Evolutionary conservation across 30 jellyfish, hydroid and myxozoan genomes (phyloP).

Genomic region (Chironex yamaguchii): DNA sequence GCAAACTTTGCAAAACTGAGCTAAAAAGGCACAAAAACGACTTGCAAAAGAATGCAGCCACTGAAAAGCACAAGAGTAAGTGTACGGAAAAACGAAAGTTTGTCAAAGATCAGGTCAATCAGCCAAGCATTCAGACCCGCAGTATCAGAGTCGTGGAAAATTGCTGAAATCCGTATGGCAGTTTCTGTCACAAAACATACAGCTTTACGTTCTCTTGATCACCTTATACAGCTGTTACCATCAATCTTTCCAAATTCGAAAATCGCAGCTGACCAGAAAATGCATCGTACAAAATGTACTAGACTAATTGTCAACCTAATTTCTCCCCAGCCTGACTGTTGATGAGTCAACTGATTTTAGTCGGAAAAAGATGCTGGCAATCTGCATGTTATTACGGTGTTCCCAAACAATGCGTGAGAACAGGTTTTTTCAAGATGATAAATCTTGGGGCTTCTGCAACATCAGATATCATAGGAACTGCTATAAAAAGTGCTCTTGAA

Average conservation of each 20-base stretch:
- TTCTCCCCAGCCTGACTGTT: slow-evolving; percentile 5
- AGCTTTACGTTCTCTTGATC: not conserved
- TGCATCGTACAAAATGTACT: slow-evolving; percentile 10
- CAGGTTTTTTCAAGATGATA: slow-evolving; percentile 13
- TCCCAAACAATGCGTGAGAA: slow-evolving; percentile 8
- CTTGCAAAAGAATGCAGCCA: not conserved
- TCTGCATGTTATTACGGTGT: slow-evolving; percentile 18
- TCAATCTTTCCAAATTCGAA: slow-evolving; percentile 1
- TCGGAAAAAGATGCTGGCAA: not conserved
- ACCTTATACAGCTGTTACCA: slow-evolving; percentile 1
- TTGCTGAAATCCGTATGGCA: not conserved
- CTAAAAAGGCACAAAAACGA: slow-evolving; percentile 9
- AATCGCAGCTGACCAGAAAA: not conserved
- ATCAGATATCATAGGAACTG: slow-evolving; percentile 9
- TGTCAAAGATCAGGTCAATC: slow-evolving; percentile 1
- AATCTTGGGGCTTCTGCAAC: slow-evolving; percentile 8
- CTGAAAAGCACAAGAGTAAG: slow-evolving; percentile 4
- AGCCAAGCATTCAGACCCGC: slow-evolving; percentile 29
- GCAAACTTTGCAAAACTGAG: slow-evolving; percentile 13
- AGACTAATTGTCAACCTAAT: not conserved
- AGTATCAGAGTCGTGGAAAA: slow-evolving; percentile 6
- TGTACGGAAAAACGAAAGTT: not conserved
- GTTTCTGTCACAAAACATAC: slow-evolving; percentile 1
- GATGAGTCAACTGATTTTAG: slow-evolving; percentile 8
- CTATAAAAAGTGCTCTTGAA: slow-evolving; percentile 10